These are phyloP conservation scores for Oreochromis niloticus DNA, from an alignment of 2,113 vertebrate species.

Conservation along the genomic window DNA sequence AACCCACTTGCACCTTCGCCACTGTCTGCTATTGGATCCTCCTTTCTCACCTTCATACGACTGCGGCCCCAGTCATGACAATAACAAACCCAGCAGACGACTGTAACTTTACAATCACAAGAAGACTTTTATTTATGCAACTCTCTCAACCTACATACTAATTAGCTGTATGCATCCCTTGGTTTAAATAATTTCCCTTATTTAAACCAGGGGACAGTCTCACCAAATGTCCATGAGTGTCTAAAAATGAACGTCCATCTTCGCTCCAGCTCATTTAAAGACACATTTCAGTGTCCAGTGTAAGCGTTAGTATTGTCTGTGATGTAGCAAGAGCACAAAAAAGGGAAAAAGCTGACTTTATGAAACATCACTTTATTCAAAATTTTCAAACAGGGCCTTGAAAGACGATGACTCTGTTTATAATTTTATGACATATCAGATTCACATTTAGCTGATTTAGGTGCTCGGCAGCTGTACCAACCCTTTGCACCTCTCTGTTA, in stretches of 20 bases:
- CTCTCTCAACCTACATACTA: not conserved
- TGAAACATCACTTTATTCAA: not conserved
- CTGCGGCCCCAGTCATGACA: too few species aligned
- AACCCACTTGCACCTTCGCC: too few species aligned
- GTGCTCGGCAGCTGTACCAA: not conserved
- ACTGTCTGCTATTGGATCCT: too few species aligned
- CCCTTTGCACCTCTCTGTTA: not conserved
- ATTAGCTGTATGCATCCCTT: not conserved
- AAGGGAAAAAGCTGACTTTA: not conserved
- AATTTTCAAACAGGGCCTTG: not conserved
- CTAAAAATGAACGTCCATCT: not conserved
- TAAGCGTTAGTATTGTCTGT: not conserved
- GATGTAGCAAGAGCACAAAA: not conserved
- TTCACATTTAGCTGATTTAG: not conserved
- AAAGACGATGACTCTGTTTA: not conserved
- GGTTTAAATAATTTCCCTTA: not conserved
- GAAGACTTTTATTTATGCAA: not conserved
- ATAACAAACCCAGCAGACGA: not conserved
- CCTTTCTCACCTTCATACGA: too few species aligned
- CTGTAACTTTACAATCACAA: not conserved
- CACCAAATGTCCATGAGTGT: not conserved
- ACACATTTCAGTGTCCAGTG: not conserved
- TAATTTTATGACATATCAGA: not conserved
- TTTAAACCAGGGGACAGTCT: not conserved
- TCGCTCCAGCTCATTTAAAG: not conserved